Evolutionary conservation across 2,113 vertebrate genomes (phyloP).

Genomic region (Colaptes auratus): DNA sequence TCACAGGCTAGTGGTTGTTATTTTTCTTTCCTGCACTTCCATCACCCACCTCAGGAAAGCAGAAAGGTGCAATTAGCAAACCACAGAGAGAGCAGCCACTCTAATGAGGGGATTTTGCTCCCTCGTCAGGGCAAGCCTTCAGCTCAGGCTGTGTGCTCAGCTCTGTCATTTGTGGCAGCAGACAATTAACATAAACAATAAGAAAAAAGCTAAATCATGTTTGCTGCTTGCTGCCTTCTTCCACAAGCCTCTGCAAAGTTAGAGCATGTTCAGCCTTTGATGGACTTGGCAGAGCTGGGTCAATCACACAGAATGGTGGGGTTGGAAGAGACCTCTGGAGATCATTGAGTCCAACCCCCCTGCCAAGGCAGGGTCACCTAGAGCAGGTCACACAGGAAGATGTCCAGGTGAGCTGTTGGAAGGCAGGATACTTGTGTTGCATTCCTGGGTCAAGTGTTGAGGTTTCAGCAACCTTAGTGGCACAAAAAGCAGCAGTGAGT

Average conservation of each 20-base stretch:
- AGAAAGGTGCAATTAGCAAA: constrained; percentile 29
- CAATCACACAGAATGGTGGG: too few species aligned
- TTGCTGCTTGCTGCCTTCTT: neutral
- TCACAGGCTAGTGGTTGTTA: neutral
- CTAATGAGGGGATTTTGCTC: neutral
- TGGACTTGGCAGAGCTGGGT: neutral
- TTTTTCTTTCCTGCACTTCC: constrained; percentile 1
- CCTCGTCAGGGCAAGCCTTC: constrained; percentile 3
- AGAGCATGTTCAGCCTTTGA: neutral
- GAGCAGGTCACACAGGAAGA: too few species aligned
- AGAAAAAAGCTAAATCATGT: neutral
- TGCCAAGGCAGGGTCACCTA: too few species aligned
- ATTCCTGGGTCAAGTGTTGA: too few species aligned
- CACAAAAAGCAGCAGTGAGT: too few species aligned
- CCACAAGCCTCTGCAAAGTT: neutral
- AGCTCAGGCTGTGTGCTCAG: neutral
- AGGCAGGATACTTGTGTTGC: too few species aligned
- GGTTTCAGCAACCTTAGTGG: too few species aligned
- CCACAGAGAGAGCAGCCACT: constrained; percentile 45
- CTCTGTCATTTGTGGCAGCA: neutral
- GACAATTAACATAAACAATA: neutral
- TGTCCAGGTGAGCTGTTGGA: too few species aligned
- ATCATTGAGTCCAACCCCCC: too few species aligned
- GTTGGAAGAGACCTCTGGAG: too few species aligned
- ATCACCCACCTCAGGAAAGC: constrained; percentile 40